These are phyloP conservation scores for Cosmia trapezina DNA, from an alignment of 2,888 invertebrate genomes.

Conservation along the genomic window DNA sequence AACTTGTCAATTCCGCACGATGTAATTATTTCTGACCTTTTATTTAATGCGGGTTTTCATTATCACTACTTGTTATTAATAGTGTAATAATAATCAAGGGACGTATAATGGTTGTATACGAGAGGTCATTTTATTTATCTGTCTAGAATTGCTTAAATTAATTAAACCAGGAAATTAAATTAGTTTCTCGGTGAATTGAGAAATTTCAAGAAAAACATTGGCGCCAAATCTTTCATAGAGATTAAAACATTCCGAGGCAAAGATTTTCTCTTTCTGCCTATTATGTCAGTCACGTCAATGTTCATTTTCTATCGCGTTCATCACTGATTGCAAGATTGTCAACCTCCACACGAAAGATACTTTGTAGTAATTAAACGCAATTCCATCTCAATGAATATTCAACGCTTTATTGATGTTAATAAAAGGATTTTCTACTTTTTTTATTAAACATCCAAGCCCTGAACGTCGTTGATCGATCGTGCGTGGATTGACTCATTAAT, in stretches of 20 bases:
- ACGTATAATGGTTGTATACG: slow-evolving; percentile 17
- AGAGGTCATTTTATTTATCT: slow-evolving; percentile 5
- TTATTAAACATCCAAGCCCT: slow-evolving; percentile 44
- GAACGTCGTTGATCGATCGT: slow-evolving; percentile 61
- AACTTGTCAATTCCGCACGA: slow-evolving; percentile 53
- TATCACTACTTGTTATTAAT: slow-evolving; percentile 54
- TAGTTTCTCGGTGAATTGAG: not conserved
- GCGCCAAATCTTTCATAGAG: slow-evolving; percentile 4
- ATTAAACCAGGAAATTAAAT: not conserved
- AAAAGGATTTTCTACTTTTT: slow-evolving; percentile 64
- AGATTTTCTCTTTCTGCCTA: slow-evolving; percentile 53
- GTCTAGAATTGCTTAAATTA: slow-evolving; percentile 27
- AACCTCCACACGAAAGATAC: slow-evolving; percentile 60
- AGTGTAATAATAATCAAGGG: slow-evolving; percentile 56
- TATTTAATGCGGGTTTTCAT: slow-evolving; percentile 41
- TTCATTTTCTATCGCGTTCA: slow-evolving; percentile 55
- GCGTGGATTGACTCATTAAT: slow-evolving; percentile 65
- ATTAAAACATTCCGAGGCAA: slow-evolving; percentile 39
- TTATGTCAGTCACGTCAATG: slow-evolving; percentile 58
- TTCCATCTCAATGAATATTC: slow-evolving; percentile 73
- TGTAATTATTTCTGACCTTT: slow-evolving; percentile 64
- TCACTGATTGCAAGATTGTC: slow-evolving; percentile 60
- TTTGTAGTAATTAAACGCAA: slow-evolving; percentile 76
- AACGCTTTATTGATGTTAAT: slow-evolving; percentile 63
- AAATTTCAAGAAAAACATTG: slow-evolving; percentile 26